Evolutionary conservation across 2,797 vertebrate species (phyloP).

Genomic region (Netta rufina): DNA sequence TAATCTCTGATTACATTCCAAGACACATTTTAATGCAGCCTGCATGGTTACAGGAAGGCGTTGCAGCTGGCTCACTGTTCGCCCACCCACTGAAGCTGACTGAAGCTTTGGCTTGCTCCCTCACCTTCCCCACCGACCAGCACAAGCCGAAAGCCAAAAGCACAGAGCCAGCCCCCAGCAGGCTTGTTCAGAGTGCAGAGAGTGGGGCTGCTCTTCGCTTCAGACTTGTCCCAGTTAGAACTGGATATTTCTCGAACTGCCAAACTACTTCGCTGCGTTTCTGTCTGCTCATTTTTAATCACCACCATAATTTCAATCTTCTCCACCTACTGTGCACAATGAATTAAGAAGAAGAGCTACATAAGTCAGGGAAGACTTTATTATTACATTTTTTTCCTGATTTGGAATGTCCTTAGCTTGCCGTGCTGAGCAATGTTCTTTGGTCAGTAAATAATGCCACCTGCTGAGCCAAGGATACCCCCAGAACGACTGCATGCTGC

Average conservation of each 20-base stretch:
- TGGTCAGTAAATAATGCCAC: constrained; percentile 47
- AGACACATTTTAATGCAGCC: background rate
- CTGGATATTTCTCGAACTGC: background rate
- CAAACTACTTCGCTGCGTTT: constrained; percentile 14
- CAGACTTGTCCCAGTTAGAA: background rate
- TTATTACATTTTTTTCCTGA: background rate
- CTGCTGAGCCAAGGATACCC: constrained; percentile 1
- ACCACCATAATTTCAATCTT: constrained; percentile 23
- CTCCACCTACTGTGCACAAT: constrained; percentile 11
- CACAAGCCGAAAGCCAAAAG: background rate
- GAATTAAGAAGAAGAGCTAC: constrained; percentile 15
- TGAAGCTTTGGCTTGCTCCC: background rate
- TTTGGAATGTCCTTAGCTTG: constrained; percentile 15
- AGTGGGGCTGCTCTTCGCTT: background rate
- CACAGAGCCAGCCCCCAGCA: background rate
- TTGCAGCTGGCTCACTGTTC: background rate
- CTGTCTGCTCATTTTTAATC: constrained; percentile 30
- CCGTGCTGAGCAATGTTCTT: constrained; percentile 10
- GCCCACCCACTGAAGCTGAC: background rate
- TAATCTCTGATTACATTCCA: background rate
- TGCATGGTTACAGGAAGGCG: background rate
- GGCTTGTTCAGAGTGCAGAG: background rate
- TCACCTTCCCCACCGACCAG: background rate
- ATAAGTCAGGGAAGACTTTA: constrained; percentile 11
- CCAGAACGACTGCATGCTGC: background rate